Conservation (phyloP, 2,113 vertebrate genomes). For the Perca fluviatilis region DNA sequence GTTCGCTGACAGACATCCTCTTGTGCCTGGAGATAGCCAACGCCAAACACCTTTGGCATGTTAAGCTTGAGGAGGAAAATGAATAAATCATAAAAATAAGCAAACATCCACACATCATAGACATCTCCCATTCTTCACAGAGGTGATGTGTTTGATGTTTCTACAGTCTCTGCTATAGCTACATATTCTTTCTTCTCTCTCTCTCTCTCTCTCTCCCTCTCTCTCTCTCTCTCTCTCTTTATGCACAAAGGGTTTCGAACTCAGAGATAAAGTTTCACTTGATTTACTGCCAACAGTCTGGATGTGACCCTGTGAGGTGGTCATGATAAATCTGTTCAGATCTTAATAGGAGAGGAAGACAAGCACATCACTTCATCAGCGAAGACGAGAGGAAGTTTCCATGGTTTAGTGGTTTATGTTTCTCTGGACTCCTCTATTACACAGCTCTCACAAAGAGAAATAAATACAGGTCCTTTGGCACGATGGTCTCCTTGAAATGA, state of each 20-base stretch:
- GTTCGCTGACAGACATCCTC: slow-evolving; percentile 50
- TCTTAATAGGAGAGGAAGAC: slow-evolving; percentile 18
- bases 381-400: neutral
- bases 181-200: neutral
- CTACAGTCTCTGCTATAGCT: slow-evolving; percentile 1
- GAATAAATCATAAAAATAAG: slow-evolving; percentile 61
- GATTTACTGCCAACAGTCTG: slow-evolving; percentile 19
- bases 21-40: slow-evolving; percentile 33
- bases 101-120: slow-evolving; percentile 42
- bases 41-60: slow-evolving; percentile 41
- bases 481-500: slow-evolving; percentile 32
- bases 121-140: slow-evolving; percentile 18
- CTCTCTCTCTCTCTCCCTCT: neutral
- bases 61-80: slow-evolving; percentile 30
- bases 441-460: neutral
- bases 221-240: neutral
- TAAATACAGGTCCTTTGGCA: slow-evolving; percentile 37
- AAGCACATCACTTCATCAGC: slow-evolving; percentile 18
- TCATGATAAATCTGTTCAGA: slow-evolving; percentile 33
- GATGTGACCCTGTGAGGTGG: slow-evolving; percentile 24
- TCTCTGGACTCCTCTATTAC: slow-evolving; percentile 6
- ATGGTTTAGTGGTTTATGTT: slow-evolving; percentile 28
- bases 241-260: slow-evolving; percentile 10
- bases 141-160: slow-evolving; percentile 19
- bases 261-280: slow-evolving; percentile 23